These are phyloP conservation scores for Lophura nycthemera DNA, from an alignment of 2,113 vertebrate species.

Conservation along the genomic window DNA sequence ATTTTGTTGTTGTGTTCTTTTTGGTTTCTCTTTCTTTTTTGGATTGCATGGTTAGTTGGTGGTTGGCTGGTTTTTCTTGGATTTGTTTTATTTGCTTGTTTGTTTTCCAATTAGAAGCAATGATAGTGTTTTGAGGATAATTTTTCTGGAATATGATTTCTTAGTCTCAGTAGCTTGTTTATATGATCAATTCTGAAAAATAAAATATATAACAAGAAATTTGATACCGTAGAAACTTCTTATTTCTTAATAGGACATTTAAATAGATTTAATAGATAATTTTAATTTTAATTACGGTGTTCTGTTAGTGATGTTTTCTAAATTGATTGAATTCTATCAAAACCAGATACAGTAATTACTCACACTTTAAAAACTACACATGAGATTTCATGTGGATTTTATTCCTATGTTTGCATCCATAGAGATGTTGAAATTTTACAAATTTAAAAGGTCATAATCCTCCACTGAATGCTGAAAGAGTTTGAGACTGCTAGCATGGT, in stretches of 20 bases:
- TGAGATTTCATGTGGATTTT: not conserved
- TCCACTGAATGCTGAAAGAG: not conserved
- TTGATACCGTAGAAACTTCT: not conserved
- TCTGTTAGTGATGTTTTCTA: not conserved
- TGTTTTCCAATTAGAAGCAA: not conserved
- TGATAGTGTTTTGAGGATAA: not conserved
- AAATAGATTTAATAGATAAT: not conserved
- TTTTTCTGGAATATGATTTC: not conserved
- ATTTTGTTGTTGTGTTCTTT: no score
- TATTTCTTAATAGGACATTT: not conserved
- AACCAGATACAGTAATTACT: not conserved
- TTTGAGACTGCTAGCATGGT: not conserved
- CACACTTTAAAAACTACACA: not conserved
- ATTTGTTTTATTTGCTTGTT: not conserved
- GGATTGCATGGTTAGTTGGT: not conserved
- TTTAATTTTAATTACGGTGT: not conserved
- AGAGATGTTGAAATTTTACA: not conserved
- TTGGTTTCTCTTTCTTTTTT: not conserved
- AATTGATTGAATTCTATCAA: not conserved
- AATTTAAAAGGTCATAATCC: not conserved
- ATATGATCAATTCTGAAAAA: not conserved
- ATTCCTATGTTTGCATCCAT: not conserved
- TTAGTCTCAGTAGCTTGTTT: not conserved
- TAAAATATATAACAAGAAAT: not conserved
- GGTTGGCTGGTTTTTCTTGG: no score